These are phyloP conservation scores for Smutsia gigantea DNA, from an alignment of 2,797 vertebrate genomes.

Conservation along the genomic window DNA sequence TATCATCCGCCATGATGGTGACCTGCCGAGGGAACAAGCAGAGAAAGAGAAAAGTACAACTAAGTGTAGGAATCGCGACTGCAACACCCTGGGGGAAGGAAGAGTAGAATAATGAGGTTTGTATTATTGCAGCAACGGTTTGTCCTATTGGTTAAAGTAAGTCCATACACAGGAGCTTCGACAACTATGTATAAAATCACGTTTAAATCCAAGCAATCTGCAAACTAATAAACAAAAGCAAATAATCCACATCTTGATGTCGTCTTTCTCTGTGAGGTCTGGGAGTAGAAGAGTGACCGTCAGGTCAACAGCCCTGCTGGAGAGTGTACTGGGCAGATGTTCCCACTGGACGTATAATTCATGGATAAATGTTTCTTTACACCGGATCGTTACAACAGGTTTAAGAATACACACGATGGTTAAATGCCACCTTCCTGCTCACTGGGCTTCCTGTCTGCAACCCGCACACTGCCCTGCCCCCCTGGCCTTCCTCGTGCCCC, in stretches of 20 bases:
- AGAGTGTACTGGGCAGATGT: neutral
- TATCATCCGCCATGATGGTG: slow-evolving; percentile 96
- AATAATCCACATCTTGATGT: neutral
- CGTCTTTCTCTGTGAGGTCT: neutral
- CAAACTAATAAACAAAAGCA: neutral
- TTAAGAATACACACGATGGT: neutral
- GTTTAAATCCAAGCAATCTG: neutral
- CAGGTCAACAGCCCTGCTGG: neutral
- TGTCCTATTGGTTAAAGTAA: slow-evolving; percentile 34
- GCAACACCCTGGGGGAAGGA: neutral
- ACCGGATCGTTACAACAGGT: neutral
- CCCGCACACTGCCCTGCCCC: fast-evolving
- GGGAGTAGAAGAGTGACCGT: neutral
- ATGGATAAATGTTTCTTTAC: neutral
- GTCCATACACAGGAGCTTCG: neutral
- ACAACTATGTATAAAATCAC: neutral
- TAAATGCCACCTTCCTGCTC: neutral
- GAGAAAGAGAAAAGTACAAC: neutral
- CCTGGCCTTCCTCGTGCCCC: too few species aligned
- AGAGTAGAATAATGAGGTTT: neutral
- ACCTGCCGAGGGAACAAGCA: slow-evolving; percentile 87
- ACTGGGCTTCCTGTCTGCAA: neutral
- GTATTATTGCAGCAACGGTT: neutral
- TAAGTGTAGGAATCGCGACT: neutral
- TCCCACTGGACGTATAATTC: neutral